Base-by-base conservation (phyloP, 2,888 invertebrate species). In the Eucera pruinosa region DNA sequence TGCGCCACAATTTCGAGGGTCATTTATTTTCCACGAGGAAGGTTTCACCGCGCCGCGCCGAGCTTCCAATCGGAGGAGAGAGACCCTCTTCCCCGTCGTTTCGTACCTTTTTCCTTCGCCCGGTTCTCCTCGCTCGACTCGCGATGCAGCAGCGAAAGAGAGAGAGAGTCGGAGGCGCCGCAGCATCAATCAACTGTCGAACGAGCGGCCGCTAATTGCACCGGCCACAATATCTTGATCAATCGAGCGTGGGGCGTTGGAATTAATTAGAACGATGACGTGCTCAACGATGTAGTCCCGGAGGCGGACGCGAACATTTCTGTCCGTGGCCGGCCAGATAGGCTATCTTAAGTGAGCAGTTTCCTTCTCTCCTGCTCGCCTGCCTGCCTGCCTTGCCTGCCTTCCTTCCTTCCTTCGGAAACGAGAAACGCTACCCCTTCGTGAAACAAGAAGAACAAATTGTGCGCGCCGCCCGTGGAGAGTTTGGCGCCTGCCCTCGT, bases 231-330 rank as follows among this genome's bases (percentile, higher is more conserved):
- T 89, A 87, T 90, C 88, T 88, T 86, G 89, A 89, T 88, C 88
- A 85, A 88, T 89, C 82, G 85, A 78, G 76, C 74, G 84, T 64
- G 81, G 79, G 81, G 80, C 87, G 87, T 83, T 88, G 83, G 88
- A 90, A 90, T 90, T 89, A 89, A 90, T 90, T 90, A 90, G 87
- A 86, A 88, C 82, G 87, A 88, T 88, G 89, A 89, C 87, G 86
- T 85, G 88, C 87, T 83, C 80, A 66, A 55, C 41, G 70, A 47
- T 33, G 62, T 30, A 45, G 69, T 55, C 52, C 20, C 60, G 48
- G 77, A 39, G 61, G 68, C 65, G 30, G 25, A 55, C 41, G 48
- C 47, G 45, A 6, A 69, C 48, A 69, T 62, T 70, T 66, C 71
- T 54, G 71, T 58, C 67, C 48, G 64, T 30, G 55, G 66, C 36